Evolutionary conservation across 35 echinoderm and acorn worm genomes (phyloP).

Genomic region (Patiria miniata): DNA sequence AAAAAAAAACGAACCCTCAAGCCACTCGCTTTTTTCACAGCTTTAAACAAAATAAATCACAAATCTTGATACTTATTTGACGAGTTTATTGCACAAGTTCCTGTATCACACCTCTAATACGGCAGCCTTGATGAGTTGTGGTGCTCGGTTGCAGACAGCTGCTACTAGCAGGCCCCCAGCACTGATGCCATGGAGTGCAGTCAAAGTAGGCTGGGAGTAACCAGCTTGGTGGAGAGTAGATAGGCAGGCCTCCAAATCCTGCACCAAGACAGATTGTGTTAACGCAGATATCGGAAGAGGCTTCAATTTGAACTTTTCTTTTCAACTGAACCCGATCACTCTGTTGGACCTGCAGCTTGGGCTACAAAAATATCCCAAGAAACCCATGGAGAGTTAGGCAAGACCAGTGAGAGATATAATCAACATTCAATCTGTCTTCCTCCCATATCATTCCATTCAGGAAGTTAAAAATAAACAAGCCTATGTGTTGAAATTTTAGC

Average conservation of each 20-base stretch:
- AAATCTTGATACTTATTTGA: too few species aligned
- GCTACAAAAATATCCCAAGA: not conserved
- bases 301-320: not conserved
- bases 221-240: conserved; percentile 25
- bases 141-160: conserved; percentile 43
- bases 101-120: conserved; percentile 49
- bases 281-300: not conserved
- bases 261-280: not conserved
- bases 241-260: conserved; percentile 68
- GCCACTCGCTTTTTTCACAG: too few species aligned
- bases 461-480: too few species aligned
- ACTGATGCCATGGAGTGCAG: conserved; percentile 58
- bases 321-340: too few species aligned
- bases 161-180: conserved; percentile 59
- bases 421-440: not conserved
- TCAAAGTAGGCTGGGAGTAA: conserved; percentile 46
- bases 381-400: not conserved
- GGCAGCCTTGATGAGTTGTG: conserved; percentile 53
- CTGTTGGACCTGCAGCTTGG: not conserved
- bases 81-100: not conserved
- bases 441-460: too few species aligned
- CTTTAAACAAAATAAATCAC: too few species aligned
- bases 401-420: not conserved
- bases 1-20: too few species aligned
- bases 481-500: too few species aligned